Evolutionary conservation across 2,888 invertebrate genomes (phyloP).

Genomic region (Drosophila neonasuta): DNA sequence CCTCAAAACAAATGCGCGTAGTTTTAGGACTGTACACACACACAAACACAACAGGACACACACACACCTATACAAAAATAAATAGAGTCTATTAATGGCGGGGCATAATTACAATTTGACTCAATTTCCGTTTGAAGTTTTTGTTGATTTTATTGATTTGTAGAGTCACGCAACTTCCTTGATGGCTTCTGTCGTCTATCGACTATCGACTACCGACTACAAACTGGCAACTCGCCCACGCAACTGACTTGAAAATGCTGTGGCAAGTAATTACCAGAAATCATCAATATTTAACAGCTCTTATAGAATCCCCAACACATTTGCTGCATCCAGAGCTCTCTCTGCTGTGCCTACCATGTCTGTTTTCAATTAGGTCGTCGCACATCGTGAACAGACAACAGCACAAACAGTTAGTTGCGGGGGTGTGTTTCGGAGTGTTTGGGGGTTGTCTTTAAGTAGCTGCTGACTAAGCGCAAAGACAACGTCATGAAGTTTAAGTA

Average conservation of each 20-base stretch:
- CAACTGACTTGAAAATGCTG: constrained; percentile 18
- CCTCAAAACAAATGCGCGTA: constrained; percentile 27
- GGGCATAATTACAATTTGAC: constrained; percentile 72
- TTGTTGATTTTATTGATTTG: constrained; percentile 77
- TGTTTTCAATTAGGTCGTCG: constrained; percentile 66
- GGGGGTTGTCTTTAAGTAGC: constrained; percentile 31
- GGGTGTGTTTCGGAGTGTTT: background rate
- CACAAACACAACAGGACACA: constrained; percentile 11
- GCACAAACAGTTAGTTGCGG: background rate
- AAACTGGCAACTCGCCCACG: background rate
- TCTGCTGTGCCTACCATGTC: constrained; percentile 10
- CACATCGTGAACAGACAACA: constrained; percentile 24
- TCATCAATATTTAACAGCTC: constrained; percentile 67
- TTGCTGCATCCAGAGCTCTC: constrained; percentile 12
- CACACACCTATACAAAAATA: constrained; percentile 14
- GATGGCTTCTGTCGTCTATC: constrained; percentile 18
- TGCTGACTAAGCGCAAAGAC: constrained; percentile 66
- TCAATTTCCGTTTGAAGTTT: constrained; percentile 73
- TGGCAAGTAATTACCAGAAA: constrained; percentile 53
- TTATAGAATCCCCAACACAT: constrained; percentile 15
- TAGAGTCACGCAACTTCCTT: constrained; percentile 72
- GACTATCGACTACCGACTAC: background rate
- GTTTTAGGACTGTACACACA: constrained; percentile 13
- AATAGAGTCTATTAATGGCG: constrained; percentile 51
- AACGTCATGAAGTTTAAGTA: constrained; percentile 65